phyloP scores from a whole-genome alignment of 2,888 invertebrate species.

The Pachliopta kotzebuea region DNA sequence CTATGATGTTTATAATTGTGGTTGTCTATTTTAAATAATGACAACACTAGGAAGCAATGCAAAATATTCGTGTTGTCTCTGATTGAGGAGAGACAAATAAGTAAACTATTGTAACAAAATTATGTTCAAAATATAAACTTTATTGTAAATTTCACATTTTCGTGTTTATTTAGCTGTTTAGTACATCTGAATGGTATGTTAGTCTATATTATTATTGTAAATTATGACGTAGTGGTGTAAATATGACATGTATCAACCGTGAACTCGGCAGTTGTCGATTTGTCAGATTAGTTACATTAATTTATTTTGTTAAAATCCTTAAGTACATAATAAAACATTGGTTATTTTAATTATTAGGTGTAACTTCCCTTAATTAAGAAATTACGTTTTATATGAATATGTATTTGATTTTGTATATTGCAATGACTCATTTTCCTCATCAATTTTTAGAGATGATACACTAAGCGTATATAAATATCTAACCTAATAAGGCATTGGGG shows the following conservation, averaged over 20 bases:
- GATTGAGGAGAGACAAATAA: constrained; percentile 11
- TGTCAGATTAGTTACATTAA: neutral
- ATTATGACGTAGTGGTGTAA: constrained; percentile 24
- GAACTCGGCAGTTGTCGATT: constrained; percentile 8
- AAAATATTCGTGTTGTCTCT: constrained; percentile 2
- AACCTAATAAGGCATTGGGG: neutral
- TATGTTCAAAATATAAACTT: constrained; percentile 12
- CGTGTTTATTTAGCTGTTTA: neutral
- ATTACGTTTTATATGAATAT: neutral
- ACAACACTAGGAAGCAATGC: neutral
- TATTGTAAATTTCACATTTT: neutral
- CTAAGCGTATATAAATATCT: no score
- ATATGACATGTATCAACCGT: constrained; percentile 18
- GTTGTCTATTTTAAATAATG: neutral
- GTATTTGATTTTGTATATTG: constrained; percentile 1
- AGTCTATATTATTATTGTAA: constrained; percentile 7
- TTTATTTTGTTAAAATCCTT: neutral
- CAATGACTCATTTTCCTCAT: constrained; percentile 26
- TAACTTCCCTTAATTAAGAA: neutral
- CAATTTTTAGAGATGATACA: no score
- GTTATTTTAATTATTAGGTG: neutral
- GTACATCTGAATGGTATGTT: constrained; percentile 22
- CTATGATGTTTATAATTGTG: neutral
- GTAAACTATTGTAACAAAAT: constrained; percentile 14
- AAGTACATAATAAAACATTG: no score